Conservation (phyloP, 2,113 vertebrate species). For the Sapajus apella region DNA sequence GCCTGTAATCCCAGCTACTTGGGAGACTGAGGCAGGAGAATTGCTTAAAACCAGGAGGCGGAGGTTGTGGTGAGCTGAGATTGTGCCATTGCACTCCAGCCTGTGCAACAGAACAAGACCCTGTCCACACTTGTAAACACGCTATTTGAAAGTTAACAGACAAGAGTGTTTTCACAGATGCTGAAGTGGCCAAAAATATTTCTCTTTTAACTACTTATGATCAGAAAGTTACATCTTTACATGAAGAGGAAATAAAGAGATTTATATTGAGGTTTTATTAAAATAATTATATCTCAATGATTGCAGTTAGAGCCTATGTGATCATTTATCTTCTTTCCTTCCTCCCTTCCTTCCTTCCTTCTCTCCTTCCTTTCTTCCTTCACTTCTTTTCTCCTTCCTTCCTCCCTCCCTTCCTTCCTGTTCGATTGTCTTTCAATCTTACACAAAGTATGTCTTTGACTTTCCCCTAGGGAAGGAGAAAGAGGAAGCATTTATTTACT, state of each 20-base stretch:
- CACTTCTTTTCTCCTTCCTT: not conserved
- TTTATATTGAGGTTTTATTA: not conserved
- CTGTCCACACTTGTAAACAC: not conserved
- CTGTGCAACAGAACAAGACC: too few relatives aligned
- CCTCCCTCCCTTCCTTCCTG: not conserved
- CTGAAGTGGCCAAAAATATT: conserved; percentile 33
- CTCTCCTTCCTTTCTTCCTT: fast-evolving
- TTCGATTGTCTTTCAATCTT: not conserved
- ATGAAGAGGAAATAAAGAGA: not conserved
- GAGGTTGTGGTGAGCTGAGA: too few relatives aligned
- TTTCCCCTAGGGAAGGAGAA: not conserved
- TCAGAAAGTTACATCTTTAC: conserved; percentile 43
- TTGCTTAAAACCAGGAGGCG: too few relatives aligned
- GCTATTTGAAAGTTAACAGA: conserved; percentile 36
- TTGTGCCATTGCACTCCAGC: too few relatives aligned
- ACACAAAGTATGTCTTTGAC: not conserved
- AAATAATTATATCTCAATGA: not conserved
- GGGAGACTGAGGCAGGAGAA: too few relatives aligned
- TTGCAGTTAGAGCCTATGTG: not conserved
- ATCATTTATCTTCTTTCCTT: not conserved
- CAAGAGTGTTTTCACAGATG: conserved; percentile 55
- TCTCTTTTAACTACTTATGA: conserved; percentile 13
- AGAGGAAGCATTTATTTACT: not conserved
- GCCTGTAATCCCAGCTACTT: too few relatives aligned
- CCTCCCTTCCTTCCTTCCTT: too few relatives aligned